Base-by-base conservation (phyloP, 1,140 invertebrate species). In the Euglossa dilemma region DNA sequence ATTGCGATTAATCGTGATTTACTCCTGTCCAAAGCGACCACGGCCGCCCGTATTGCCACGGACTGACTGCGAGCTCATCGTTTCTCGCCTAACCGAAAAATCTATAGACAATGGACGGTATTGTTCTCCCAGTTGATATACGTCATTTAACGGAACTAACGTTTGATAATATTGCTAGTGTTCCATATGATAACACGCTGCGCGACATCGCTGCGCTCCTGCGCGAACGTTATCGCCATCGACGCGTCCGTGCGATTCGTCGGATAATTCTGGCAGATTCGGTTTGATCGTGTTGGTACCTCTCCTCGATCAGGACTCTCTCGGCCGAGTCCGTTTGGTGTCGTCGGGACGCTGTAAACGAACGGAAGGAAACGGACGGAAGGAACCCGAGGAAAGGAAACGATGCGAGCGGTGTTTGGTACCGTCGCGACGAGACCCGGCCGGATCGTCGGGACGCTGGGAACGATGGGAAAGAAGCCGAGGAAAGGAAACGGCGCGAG, bases 1-100 rank as follows among this genome's bases (percentile, higher is more conserved):
- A 75, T 57, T 66, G 50, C 80, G 72, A 81, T 81, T 81, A 81
- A 81, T 81, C 72, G 25, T 67, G 80, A 81, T 81, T 81, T 75
- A 81, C 52, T 47, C 72, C 20, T 6, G 69, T 45, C 57, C 36
- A 45, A 80, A 70, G 25, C 52, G 20, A 52, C 43, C 11, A 54
- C 50, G 25, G 28, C 36, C 25, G 16, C 64, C 11, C 6, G 64
- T 67, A 67, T 67, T n/a, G 67, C 16, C 25, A 36, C 36, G 25
- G 18, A 71, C n/a, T 6, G 69, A 54, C 47, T 54, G 20, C 69
- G 25, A 54, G 18, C 36, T 12, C 45, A 63, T 64, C 25, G 43
- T 76, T 25, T 36, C 28, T 47, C 47, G 11, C 14, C n/a, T 16
- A 8, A 6, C 43, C 45, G n/a, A 74, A 81, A 81, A 81, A 73